These are phyloP conservation scores for Alouatta palliata DNA, from an alignment of 2,113 vertebrate species.

Conservation along the genomic window DNA sequence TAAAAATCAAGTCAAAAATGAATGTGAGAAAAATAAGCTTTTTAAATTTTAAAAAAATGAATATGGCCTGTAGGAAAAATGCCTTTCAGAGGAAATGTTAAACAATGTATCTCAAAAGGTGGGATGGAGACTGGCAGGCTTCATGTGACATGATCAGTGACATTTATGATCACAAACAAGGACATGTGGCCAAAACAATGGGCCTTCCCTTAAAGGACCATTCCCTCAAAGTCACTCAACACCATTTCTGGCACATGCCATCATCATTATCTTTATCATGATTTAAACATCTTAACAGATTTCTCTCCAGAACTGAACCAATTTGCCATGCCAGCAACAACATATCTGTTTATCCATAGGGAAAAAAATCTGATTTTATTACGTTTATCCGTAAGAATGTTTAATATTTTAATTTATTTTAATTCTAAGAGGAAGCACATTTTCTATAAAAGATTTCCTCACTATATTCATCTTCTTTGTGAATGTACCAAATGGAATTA, in stretches of 20 bases:
- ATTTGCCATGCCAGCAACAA: background rate
- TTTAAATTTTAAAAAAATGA: background rate
- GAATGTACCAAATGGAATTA: background rate
- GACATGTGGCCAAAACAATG: background rate
- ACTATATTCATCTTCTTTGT: background rate
- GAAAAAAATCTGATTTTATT: background rate
- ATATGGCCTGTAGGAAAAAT: background rate
- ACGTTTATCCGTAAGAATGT: background rate
- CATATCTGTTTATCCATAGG: background rate
- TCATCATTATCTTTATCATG: background rate
- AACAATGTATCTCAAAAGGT: background rate
- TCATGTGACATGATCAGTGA: background rate
- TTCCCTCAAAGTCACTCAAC: background rate
- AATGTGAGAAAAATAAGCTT: background rate
- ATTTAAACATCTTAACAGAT: background rate
- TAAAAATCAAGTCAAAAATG: background rate
- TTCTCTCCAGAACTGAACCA: background rate
- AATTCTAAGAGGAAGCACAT: background rate
- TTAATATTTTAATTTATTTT: conserved; percentile 25
- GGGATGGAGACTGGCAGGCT: background rate
- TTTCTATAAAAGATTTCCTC: conserved; percentile 15
- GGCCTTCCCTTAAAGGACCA: background rate
- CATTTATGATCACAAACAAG: background rate
- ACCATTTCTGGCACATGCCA: background rate
- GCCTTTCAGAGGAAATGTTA: background rate